Percentiles rank a stretch among this genome's conserved stretches.
Conservation (phyloP, 2,888 invertebrate genomes). For the Odontocolon sp. region DNA sequence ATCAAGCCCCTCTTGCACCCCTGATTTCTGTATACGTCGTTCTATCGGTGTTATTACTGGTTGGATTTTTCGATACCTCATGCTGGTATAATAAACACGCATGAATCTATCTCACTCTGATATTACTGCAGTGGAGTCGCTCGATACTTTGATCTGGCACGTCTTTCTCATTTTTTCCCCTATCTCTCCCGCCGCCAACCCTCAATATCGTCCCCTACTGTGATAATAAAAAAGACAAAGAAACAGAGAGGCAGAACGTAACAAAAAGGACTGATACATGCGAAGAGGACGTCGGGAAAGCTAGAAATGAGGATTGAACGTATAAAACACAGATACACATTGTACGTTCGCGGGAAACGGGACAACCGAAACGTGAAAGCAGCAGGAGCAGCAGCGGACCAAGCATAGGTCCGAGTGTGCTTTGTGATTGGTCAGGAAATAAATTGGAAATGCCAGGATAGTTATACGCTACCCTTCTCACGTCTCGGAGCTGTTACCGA, state of each 20-base stretch:
- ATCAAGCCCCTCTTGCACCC: slow-evolving; percentile 37
- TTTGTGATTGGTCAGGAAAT: slow-evolving; percentile 58
- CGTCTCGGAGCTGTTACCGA: slow-evolving; percentile 17
- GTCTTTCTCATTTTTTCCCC: slow-evolving; percentile 26
- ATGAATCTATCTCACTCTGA: slow-evolving; percentile 9
- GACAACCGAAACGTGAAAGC: slow-evolving; percentile 49
- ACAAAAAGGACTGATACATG: slow-evolving; percentile 30
- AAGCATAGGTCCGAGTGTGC: slow-evolving; percentile 15
- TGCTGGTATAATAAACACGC: slow-evolving; percentile 20
- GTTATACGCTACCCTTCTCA: slow-evolving; percentile 36
- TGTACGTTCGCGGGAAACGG: slow-evolving; percentile 22
- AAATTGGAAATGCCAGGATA: slow-evolving; percentile 57
- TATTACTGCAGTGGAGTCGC: slow-evolving; percentile 7
- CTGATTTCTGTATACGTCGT: slow-evolving; percentile 4
- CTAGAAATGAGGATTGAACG: slow-evolving; percentile 40
- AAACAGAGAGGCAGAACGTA: slow-evolving; percentile 4
- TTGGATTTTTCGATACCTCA: slow-evolving; percentile 43
- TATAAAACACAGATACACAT: slow-evolving; percentile 10
- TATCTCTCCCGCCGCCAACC: background rate
- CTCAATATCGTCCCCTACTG: background rate
- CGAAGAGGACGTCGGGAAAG: slow-evolving; percentile 19
- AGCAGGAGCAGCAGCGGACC: background rate
- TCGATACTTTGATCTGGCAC: slow-evolving; percentile 57
- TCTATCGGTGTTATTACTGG: slow-evolving; percentile 1
- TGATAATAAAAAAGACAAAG: slow-evolving; percentile 40